Conservation (phyloP, 2,888 invertebrate species). For the Scaptomyza reducta region DNA sequence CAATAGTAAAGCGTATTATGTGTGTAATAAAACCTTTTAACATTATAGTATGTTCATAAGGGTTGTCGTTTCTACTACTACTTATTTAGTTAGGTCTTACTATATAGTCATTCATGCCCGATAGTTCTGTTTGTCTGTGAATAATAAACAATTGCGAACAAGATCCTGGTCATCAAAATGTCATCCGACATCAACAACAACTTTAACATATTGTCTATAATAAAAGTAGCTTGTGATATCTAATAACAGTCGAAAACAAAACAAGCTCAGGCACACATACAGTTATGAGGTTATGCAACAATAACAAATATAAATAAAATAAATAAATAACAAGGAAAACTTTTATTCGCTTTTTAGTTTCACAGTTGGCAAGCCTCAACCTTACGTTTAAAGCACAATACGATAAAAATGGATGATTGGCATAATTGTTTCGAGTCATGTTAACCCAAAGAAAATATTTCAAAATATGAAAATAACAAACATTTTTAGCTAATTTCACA, state of each 20-base stretch:
- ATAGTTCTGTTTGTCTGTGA: constrained; percentile 23
- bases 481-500: not conserved
- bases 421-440: not conserved
- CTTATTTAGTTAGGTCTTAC: not conserved
- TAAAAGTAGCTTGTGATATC: constrained; percentile 29
- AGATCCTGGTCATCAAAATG: constrained; percentile 41
- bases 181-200: constrained; percentile 47
- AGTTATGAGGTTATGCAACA: not conserved
- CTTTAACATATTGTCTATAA: constrained; percentile 37
- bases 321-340: not conserved
- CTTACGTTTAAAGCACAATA: no score
- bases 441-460: not conserved
- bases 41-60: no score
- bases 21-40: no score
- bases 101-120: constrained; percentile 6
- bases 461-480: not conserved
- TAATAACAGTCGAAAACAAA: not conserved
- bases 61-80: not conserved
- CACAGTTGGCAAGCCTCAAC: no score
- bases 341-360: no score
- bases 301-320: not conserved
- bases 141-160: constrained; percentile 24
- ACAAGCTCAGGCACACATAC: not conserved
- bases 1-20: no score
- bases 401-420: not conserved